Evolutionary conservation across 1,140 invertebrate species (phyloP).

Genomic region (Pseudomyrmex cubaensis): DNA sequence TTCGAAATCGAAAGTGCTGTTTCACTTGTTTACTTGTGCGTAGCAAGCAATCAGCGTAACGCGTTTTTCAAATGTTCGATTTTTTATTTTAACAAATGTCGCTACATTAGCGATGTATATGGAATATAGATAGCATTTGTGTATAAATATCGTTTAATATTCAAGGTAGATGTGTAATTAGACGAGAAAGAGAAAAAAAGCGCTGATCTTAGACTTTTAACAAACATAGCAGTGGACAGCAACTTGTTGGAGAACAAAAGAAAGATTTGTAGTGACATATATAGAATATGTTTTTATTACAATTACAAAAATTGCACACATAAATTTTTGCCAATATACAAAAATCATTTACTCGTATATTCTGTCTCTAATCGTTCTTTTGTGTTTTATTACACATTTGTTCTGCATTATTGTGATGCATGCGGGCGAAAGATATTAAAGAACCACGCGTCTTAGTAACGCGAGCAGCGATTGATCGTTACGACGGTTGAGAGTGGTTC

Average conservation of each 20-base stretch:
- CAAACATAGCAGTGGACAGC: too few species aligned
- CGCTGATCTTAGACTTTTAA: background rate
- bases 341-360: background rate
- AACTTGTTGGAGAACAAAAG: background rate
- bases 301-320: background rate
- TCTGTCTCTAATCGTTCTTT: background rate
- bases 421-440: slow-evolving; percentile 12
- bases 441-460: slow-evolving; percentile 56
- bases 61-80: background rate
- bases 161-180: background rate
- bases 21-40: background rate
- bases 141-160: background rate
- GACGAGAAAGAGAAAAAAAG: background rate
- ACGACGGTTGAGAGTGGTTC: slow-evolving; percentile 76
- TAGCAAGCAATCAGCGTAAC: slow-evolving; percentile 7
- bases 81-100: background rate
- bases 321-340: too few species aligned
- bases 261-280: background rate
- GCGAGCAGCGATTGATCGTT: slow-evolving; percentile 69
- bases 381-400: slow-evolving; percentile 1
- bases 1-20: slow-evolving; percentile 31
- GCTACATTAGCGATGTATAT: background rate
- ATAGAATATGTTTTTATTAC: background rate
- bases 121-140: background rate
- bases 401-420: background rate